Evolutionary conservation across 53 echinoderm and acorn worm genomes (phyloP), one percentile per base, ranked within the genome.

Genomic region (Stichopus horrens): DNA sequence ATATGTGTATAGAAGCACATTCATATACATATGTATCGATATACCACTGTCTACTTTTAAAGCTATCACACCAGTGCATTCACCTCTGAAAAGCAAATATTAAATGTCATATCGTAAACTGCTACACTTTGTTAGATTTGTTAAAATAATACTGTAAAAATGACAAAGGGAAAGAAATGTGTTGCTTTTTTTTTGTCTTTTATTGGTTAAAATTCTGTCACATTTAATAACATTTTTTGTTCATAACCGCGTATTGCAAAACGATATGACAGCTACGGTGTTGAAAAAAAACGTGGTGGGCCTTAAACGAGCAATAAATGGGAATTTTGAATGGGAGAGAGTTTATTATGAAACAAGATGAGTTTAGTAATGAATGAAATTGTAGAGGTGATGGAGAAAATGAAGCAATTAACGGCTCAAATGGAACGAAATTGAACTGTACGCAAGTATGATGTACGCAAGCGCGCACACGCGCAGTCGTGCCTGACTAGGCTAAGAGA

Each of bases 251-350:
- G 37, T 37, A 37, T 37, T 37, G 37, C 14, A 18, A 18, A 71
- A 71, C 18, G 71, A n/a, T 71, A 71, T 71, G 20, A 71, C 71
- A 71, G 71, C 7, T 20, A 20, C n/a, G 7, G 71, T 18, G 2
- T 71, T 71, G 7, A 16, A 7, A 71, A 21, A 21, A 20, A 71
- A 7, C 18, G 71, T 71, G 71, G 18, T 71, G 6, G 71, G n/a
- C 71, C n/a, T 71, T 21, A 71, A 71, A 71, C 14, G 71, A 71
- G 71, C 19, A 71, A 71, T 71, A 71, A 71, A 71, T 71, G 71
- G 16, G n/a, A 71, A 71, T 71, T 16, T 71, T 71, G 71, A 18
- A 71, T 71, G 19, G 7, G n/a, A 20, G 71, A 71, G 59, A 11
- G 59, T 59, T 59, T 59, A 59, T 9, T 59, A 59, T 59, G 11